Base-by-base conservation (phyloP, 1,140 invertebrate genomes). In the Nomia melanderi region DNA sequence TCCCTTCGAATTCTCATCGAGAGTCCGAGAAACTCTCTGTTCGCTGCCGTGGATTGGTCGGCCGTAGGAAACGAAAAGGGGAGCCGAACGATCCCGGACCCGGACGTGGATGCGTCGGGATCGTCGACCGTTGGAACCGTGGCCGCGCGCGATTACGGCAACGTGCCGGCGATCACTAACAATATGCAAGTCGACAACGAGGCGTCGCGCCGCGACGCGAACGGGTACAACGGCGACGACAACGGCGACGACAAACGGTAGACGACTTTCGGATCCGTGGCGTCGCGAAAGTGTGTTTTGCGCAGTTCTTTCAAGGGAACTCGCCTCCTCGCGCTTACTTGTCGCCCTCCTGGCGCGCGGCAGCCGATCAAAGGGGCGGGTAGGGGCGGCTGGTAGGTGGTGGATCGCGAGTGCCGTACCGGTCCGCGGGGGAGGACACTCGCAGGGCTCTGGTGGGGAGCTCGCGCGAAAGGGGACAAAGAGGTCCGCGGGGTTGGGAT, bases 271-370 rank as follows among this genome's bases (percentile, higher is more conserved):
- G 56, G 54, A 27, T 29, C 67, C 23, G 39, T 39, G 56, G 63
- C 47, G 31, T 69, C 62, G 82, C 50, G 53, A 76, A 76, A 79
- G 60, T 60, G 78, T 84, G 80, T 72, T 83, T 85, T 78, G 66
- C 78, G 78, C 86, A 88, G 81, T 89, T 89, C 83, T 89, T 88
- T 88, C 69, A 78, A 83, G 54, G 56, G 44, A 71, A 74, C 72
- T 83, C 63, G 79, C 81, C 78, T 79, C 75, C 78, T 84, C 82
- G 77, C 72, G 75, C 77, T 79, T 78, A 82, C 86, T 83, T 85
- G 78, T 84, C 84, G 72, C 79, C 72, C 77, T 72, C 67, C 62
- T 67, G 62, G 44, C 44, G 59, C 47, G 72, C 65, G 50, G 67
- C 53, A 71, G 74, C 63, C 59, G 66, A 77, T 78, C 62, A 81